Evolutionary conservation across 2,113 vertebrate species (phyloP).

Genomic region (Cnemophilus loriae): DNA sequence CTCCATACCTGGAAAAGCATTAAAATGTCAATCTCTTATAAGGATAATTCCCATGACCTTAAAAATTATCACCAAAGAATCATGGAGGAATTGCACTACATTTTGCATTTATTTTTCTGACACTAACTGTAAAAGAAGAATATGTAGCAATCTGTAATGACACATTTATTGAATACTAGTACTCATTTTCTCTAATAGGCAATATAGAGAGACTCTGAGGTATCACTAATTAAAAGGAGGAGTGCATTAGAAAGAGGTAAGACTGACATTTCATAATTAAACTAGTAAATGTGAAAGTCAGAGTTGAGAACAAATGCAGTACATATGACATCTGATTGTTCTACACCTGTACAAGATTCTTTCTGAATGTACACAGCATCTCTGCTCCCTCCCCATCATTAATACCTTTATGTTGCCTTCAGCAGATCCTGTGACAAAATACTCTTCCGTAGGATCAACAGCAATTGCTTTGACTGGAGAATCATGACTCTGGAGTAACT

Average conservation of each 20-base stretch:
- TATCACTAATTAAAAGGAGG: background rate
- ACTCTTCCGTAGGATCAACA: slow-evolving; percentile 86
- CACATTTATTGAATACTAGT: background rate
- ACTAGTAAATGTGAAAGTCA: background rate
- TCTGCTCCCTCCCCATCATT: background rate
- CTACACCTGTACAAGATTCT: background rate
- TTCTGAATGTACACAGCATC: background rate
- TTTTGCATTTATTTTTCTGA: background rate
- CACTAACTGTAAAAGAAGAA: background rate
- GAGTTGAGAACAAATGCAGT: background rate
- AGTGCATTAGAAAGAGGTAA: background rate
- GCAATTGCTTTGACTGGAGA: slow-evolving; percentile 94
- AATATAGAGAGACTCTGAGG: background rate
- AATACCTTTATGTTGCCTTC: slow-evolving; percentile 97
- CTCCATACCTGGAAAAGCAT: slow-evolving; percentile 87
- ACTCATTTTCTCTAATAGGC: background rate
- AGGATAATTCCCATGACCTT: background rate
- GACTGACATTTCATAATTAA: background rate
- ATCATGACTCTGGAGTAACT: slow-evolving; percentile 95
- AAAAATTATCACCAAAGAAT: background rate
- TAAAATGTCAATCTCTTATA: background rate
- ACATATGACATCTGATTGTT: background rate
- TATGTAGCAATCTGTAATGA: background rate
- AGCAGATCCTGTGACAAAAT: slow-evolving; percentile 94
- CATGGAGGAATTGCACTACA: background rate